A percentile compares a stretch with the other conserved stretches of the same genome.
Conservation (phyloP, 1,140 invertebrate genomes). For the Tigriopus japonicus region DNA sequence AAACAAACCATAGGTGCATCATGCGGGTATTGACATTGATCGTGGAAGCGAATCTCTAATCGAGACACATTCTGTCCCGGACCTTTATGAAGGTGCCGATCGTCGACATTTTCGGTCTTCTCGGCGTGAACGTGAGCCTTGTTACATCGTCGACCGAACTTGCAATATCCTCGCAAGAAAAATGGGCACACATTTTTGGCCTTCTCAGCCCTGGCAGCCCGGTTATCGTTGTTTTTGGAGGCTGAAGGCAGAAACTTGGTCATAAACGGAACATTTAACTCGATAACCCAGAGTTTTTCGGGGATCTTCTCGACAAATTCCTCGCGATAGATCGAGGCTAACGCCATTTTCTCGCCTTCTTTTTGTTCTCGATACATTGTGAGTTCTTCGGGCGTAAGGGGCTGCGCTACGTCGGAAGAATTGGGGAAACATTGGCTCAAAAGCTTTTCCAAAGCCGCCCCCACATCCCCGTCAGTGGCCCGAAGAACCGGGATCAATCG, state of each 20-base stretch:
- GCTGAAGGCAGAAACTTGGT: background rate
- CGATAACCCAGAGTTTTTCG: background rate
- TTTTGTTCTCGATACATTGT: background rate
- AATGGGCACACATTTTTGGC: background rate
- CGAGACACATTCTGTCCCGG: background rate
- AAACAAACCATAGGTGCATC: background rate
- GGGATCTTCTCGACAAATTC: background rate
- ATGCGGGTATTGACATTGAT: background rate
- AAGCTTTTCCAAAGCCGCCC: background rate
- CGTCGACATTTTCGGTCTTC: background rate
- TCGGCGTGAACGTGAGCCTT: background rate
- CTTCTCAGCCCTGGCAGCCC: background rate
- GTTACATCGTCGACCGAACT: background rate
- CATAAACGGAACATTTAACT: background rate
- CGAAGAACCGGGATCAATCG: background rate
- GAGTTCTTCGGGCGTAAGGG: too few relatives aligned
- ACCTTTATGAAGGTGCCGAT: background rate
- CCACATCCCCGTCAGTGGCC: background rate
- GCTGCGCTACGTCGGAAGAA: too few relatives aligned
- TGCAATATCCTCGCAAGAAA: background rate
- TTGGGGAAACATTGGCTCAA: background rate
- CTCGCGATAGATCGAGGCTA: constrained; percentile 1
- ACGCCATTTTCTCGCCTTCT: constrained; percentile 4
- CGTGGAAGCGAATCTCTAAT: constrained; percentile 12
- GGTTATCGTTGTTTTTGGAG: background rate